Percentiles rank a stretch among this genome's conserved stretches.
Conservation (phyloP, 2,797 vertebrate species). For the Luscinia megarhynchos region DNA sequence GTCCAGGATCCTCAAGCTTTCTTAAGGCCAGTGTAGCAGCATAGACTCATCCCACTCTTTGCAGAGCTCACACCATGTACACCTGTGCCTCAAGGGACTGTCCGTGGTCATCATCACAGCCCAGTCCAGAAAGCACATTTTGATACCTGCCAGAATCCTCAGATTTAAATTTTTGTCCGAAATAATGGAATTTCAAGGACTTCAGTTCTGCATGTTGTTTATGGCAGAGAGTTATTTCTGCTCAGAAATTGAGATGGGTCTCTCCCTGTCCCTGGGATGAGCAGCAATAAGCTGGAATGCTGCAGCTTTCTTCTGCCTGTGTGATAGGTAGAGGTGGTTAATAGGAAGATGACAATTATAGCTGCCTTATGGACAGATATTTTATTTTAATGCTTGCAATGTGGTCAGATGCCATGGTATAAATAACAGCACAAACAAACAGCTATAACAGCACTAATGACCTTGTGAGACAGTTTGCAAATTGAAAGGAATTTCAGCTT, state of each 20-base stretch:
- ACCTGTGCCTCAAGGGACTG: not conserved
- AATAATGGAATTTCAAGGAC: not conserved
- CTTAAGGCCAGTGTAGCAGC: not conserved
- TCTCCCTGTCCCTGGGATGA: not conserved
- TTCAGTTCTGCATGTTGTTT: not conserved
- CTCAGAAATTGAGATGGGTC: not conserved
- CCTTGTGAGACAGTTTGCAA: slow-evolving; percentile 45
- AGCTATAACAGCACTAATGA: slow-evolving; percentile 25
- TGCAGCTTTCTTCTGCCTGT: not conserved
- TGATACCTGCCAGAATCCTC: not conserved
- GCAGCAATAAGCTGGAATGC: not conserved
- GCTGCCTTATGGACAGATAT: slow-evolving; percentile 39
- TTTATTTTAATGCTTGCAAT: slow-evolving; percentile 54
- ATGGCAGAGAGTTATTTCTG: not conserved
- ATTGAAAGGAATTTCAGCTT: slow-evolving; percentile 2
- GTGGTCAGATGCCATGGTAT: slow-evolving; percentile 8
- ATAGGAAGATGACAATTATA: slow-evolving; percentile 33
- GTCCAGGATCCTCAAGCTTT: not conserved
- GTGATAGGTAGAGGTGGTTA: not conserved
- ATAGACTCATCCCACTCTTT: not conserved
- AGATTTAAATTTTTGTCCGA: not conserved
- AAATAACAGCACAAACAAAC: slow-evolving; percentile 34
- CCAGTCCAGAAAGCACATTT: not conserved
- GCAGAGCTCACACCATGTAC: not conserved
- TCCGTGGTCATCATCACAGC: not conserved